phyloP scores from a whole-genome alignment of 2,888 invertebrate species.

The Clusia tigrina region DNA sequence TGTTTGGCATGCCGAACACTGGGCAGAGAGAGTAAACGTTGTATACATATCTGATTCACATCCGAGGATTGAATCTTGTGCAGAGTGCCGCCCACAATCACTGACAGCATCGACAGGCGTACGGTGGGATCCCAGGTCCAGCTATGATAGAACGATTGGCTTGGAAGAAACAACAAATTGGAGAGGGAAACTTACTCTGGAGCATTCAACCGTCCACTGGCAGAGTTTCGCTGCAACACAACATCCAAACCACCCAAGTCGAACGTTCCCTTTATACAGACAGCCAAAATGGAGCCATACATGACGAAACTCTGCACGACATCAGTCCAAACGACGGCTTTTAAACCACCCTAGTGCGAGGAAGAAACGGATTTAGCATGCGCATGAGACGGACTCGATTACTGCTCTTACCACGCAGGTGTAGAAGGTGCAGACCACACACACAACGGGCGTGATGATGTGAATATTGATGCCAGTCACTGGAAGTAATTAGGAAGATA shows the following conservation, averaged over 20 bases:
- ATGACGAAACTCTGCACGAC: slow-evolving; percentile 80
- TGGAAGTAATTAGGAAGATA: slow-evolving; percentile 35
- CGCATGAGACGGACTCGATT: slow-evolving; percentile 2
- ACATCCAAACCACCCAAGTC: slow-evolving; percentile 75
- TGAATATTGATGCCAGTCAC: slow-evolving; percentile 77
- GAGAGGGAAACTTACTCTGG: slow-evolving; percentile 69
- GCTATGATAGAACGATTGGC: slow-evolving; percentile 67
- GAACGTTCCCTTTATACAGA: slow-evolving; percentile 77
- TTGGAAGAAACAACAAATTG: neutral
- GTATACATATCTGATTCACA: slow-evolving; percentile 86
- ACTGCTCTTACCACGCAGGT: slow-evolving; percentile 80
- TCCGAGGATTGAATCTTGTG: slow-evolving; percentile 80
- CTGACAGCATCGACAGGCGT: slow-evolving; percentile 79
- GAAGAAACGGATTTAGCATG: neutral
- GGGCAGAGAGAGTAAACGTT: slow-evolving; percentile 81
- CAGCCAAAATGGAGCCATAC: slow-evolving; percentile 77
- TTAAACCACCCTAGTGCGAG: slow-evolving; percentile 73
- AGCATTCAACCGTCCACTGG: slow-evolving; percentile 74
- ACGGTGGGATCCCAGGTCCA: slow-evolving; percentile 80
- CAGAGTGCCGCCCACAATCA: slow-evolving; percentile 77
- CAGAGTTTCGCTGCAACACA: slow-evolving; percentile 73
- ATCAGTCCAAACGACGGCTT: slow-evolving; percentile 85
- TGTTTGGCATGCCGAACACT: slow-evolving; percentile 73
- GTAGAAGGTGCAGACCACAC: slow-evolving; percentile 83
- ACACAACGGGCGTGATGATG: slow-evolving; percentile 81